A percentile compares a stretch with the other conserved stretches of the same genome.
These are phyloP conservation scores for Lissocephala sabroskyi DNA, from an alignment of 2,888 invertebrate species.

Conservation along the genomic window DNA sequence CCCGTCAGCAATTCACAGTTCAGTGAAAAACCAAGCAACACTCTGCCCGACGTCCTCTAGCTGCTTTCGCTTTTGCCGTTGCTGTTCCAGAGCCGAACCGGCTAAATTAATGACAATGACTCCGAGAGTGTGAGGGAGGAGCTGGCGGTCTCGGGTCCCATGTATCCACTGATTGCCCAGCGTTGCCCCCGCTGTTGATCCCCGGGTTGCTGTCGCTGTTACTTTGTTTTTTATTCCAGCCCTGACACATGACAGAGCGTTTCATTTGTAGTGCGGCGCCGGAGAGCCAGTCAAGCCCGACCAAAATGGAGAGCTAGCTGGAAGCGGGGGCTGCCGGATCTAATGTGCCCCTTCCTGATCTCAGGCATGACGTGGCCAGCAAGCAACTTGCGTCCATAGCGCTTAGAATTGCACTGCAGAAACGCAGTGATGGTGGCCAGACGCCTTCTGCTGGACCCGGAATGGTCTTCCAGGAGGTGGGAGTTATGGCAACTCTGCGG, in stretches of 20 bases:
- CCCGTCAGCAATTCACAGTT: too few relatives aligned
- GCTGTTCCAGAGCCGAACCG: slow-evolving; percentile 23
- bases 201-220: slow-evolving; percentile 13
- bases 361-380: slow-evolving; percentile 14
- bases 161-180: slow-evolving; percentile 56
- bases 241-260: slow-evolving; percentile 64
- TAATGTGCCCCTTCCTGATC: slow-evolving; percentile 12
- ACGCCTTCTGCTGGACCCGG: background rate
- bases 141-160: slow-evolving; percentile 21
- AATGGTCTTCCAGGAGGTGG: slow-evolving; percentile 2
- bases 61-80: slow-evolving; percentile 55
- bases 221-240: slow-evolving; percentile 35
- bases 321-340: slow-evolving; percentile 43
- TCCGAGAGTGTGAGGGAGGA: slow-evolving; percentile 29
- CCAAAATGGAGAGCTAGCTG: background rate
- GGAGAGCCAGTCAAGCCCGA: slow-evolving; percentile 36
- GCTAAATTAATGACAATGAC: slow-evolving; percentile 61
- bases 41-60: too few relatives aligned
- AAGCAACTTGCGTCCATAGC: slow-evolving; percentile 17
- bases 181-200: slow-evolving; percentile 14
- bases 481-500: slow-evolving; percentile 16
- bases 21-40: slow-evolving; percentile 7
- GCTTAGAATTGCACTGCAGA: slow-evolving; percentile 36
- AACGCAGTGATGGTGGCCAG: slow-evolving; percentile 12
- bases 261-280: slow-evolving; percentile 51